phyloP scores from a whole-genome alignment of 2,888 invertebrate genomes.

The Laspeyria flexula region DNA sequence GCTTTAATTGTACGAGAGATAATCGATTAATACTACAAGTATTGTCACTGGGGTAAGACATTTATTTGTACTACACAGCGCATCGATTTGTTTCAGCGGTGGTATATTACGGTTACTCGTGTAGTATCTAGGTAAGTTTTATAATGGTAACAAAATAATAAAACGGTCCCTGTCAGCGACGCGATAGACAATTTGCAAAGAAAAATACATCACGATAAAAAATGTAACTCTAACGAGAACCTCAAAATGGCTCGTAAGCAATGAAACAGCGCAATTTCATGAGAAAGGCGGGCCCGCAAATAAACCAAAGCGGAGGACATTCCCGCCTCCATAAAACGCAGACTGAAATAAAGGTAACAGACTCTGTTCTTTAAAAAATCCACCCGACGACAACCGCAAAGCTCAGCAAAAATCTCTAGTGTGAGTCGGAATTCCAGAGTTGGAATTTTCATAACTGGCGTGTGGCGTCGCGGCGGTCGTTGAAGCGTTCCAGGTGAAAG shows the following conservation, averaged over 20 bases:
- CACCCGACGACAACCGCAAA: constrained; percentile 77
- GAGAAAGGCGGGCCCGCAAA: constrained; percentile 81
- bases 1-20: constrained; percentile 45
- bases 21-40: constrained; percentile 38
- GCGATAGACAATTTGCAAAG: constrained; percentile 68
- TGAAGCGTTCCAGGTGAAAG: constrained; percentile 73
- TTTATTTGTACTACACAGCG: constrained; percentile 26
- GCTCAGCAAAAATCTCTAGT: constrained; percentile 81
- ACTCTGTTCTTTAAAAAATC: constrained; percentile 80
- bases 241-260: constrained; percentile 81
- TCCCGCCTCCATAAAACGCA: constrained; percentile 82
- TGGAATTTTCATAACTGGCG: constrained; percentile 84
- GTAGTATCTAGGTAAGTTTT: constrained; percentile 31
- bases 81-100: constrained; percentile 28
- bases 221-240: constrained; percentile 76
- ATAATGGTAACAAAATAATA: constrained; percentile 50
- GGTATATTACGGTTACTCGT: too few species aligned
- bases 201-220: constrained; percentile 76
- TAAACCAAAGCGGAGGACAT: constrained; percentile 83
- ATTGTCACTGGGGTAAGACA: constrained; percentile 24
- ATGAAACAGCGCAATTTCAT: constrained; percentile 84
- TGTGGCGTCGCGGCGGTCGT: constrained; percentile 61
- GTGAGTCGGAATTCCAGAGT: constrained; percentile 78
- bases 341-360: constrained; percentile 81
- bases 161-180: constrained; percentile 47